Evolutionary conservation across 2,888 invertebrate species (phyloP).

Genomic region (Heteromyza rotundicornis): DNA sequence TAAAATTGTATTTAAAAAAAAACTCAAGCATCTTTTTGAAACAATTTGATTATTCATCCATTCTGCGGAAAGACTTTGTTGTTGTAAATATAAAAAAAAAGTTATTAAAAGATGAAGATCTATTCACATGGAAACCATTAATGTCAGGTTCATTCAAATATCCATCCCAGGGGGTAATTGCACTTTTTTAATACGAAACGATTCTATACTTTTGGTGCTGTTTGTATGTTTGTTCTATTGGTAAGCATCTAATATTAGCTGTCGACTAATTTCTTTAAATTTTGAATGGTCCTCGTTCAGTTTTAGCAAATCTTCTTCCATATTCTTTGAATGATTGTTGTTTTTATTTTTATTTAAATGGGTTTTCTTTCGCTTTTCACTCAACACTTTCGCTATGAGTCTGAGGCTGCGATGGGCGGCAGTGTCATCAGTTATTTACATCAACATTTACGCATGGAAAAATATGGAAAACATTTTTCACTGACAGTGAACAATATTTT

Average conservation of each 20-base stretch:
- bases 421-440: slow-evolving; percentile 1
- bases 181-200: no score
- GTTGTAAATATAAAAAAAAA: no score
- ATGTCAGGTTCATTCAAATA: slow-evolving; percentile 8
- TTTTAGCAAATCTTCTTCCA: neutral
- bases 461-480: neutral
- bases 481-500: no score
- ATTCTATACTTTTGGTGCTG: slow-evolving; percentile 1
- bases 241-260: slow-evolving; percentile 21
- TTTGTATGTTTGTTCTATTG: slow-evolving; percentile 13
- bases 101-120: no score
- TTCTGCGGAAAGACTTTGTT: no score
- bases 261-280: slow-evolving; percentile 14
- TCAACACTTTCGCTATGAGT: neutral
- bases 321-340: neutral
- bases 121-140: no score
- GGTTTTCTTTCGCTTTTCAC: neutral
- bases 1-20: slow-evolving; percentile 9
- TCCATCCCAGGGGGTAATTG: slow-evolving; percentile 7
- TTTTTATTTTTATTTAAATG: neutral
- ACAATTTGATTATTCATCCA: no score
- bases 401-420: neutral
- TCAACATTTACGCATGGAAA: neutral
- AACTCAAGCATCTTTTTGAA: no score
- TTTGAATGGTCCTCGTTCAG: neutral